Evolutionary conservation across 2,888 invertebrate species (phyloP).

Genomic region (Mesodorylaimus sp.): DNA sequence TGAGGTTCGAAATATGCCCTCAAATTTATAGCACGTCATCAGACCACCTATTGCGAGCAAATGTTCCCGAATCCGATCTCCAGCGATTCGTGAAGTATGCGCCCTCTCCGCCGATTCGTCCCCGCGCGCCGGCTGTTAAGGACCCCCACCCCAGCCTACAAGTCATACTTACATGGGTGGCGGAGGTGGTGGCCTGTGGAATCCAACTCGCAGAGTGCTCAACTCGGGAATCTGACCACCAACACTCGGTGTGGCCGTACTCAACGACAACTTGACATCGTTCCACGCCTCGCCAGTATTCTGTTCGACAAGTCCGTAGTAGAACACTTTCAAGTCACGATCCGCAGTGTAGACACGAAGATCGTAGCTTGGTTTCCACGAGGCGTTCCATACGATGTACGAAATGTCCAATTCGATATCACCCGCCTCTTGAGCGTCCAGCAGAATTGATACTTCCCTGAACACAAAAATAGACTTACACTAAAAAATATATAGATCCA

Average conservation of each 20-base stretch:
- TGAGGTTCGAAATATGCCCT: too few relatives aligned
- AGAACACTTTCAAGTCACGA: constrained; percentile 13
- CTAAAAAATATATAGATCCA: too few relatives aligned
- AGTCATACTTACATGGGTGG: neutral
- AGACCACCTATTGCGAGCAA: too few relatives aligned
- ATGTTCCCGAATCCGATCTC: too few relatives aligned
- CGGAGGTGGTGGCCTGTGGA: constrained; percentile 16
- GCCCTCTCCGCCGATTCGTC: too few relatives aligned
- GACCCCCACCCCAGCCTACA: too few relatives aligned
- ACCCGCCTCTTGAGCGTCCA: constrained; percentile 13
- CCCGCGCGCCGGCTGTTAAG: too few relatives aligned
- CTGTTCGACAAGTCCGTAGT: constrained; percentile 31
- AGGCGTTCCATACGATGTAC: constrained; percentile 17
- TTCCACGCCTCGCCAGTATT: constrained; percentile 33
- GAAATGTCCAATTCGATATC: constrained; percentile 14
- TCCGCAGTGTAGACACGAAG: constrained; percentile 18
- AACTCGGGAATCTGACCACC: constrained; percentile 26
- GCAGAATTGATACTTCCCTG: constrained; percentile 14
- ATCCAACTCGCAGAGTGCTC: constrained; percentile 19
- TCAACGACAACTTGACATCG: constrained; percentile 24
- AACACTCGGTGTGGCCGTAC: constrained; percentile 27
- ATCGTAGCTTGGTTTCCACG: constrained; percentile 23
- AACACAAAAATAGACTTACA: constrained; percentile 1
- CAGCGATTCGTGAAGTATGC: too few relatives aligned
- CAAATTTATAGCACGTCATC: too few relatives aligned